A percentile compares a stretch with the other conserved stretches of the same genome.
phyloP scores from a whole-genome alignment of 2,888 invertebrate species.

The Apamea sordens region DNA sequence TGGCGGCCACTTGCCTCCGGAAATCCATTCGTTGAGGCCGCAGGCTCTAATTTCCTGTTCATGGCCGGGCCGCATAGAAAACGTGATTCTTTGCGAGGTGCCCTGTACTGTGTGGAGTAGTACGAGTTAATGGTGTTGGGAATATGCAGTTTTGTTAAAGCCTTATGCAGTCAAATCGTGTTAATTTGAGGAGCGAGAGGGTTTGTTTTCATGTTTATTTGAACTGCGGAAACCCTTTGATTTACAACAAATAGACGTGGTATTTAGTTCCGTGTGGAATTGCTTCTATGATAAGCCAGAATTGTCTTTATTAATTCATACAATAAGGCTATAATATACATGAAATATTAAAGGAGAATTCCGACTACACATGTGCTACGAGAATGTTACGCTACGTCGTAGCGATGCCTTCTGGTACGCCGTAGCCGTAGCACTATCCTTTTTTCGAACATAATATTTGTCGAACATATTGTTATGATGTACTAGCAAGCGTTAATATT shows the following conservation, averaged over 20 bases:
- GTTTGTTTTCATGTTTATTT: background rate
- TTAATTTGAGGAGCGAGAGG: background rate
- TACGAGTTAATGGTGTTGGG: slow-evolving; percentile 34
- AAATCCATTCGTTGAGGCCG: slow-evolving; percentile 78
- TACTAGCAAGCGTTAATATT: background rate
- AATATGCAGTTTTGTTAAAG: slow-evolving; percentile 44
- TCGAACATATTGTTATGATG: background rate
- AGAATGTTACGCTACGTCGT: slow-evolving; percentile 5
- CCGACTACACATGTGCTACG: slow-evolving; percentile 6
- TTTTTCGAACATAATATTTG: background rate
- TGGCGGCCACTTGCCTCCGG: slow-evolving; percentile 72
- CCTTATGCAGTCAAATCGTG: background rate
- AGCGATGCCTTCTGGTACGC: slow-evolving; percentile 7
- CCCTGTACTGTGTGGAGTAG: slow-evolving; percentile 22
- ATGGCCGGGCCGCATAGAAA: slow-evolving; percentile 71
- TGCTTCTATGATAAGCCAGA: background rate
- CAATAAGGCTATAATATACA: background rate
- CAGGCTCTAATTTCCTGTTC: slow-evolving; percentile 81
- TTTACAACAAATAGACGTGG: background rate
- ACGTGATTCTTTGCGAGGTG: slow-evolving; percentile 64
- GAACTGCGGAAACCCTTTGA: background rate
- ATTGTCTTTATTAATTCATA: background rate
- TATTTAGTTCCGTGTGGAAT: background rate
- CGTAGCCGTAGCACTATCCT: background rate
- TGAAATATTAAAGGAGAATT: background rate